Base-by-base conservation (phyloP, 2,797 vertebrate genomes). In the Sebastes trivittatus region DNA sequence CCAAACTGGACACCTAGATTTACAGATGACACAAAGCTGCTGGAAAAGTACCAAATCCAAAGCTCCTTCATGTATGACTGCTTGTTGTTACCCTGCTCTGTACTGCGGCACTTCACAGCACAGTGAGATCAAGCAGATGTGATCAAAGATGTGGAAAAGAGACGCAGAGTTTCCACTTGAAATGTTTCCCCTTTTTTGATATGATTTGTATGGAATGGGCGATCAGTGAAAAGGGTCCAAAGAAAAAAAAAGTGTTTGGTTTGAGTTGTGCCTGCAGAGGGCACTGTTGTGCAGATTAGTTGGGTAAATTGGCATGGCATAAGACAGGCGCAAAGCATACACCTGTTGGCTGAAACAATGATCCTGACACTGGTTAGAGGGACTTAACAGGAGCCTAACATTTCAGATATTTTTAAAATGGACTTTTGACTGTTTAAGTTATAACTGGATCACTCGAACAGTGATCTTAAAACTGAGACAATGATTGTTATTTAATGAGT, bases 401-500 rank as follows among this genome's bases (percentile, higher is more conserved):
- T 94, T 93, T 94, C 88, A 88, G 29, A 81, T 66, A 42, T 85
- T 87, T 89, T 87, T 85, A 59, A 89, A 86, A 83, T 29, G n/a
- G 70, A 90, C 81, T 81, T 81, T 58, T 80, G 85, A 90, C 93
- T 79, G 79, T 88, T 93, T 92, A 93, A 91, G 88, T 94, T 93
- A 75, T 90, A 75, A 90, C 18, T 30, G 25, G 85, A 85, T 91
- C 89, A 64, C 91, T 75, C 22, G 32, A 67, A 55, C 60, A 13
- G 86, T 84, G 82, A 87, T 90, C 83, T 58, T 32, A 83, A 78
- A 80, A 88, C 71, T 42, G 82, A 94, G 92, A 93, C 89, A 81
- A 90, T 93, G 92, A 94, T 94, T 94, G 93, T 94, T 94, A 94
- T 94, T 94, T 92, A 93, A 93, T 92, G 52, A 38, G 52, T 89